Conservation (phyloP, 2,797 vertebrate species). For the Cyprinodon diabolis region DNA sequence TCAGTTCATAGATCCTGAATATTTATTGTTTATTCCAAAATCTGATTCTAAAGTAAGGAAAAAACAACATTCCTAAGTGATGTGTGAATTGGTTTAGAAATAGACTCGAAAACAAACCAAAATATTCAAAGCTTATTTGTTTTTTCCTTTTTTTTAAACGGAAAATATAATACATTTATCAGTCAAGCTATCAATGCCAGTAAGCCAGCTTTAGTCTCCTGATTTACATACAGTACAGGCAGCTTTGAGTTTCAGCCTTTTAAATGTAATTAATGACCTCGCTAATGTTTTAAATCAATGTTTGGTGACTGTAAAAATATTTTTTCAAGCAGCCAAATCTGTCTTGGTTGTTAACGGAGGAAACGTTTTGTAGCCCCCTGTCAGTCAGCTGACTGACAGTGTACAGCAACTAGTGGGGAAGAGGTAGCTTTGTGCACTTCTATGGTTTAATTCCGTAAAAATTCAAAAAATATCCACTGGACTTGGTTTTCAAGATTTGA, state of each 20-base stretch:
- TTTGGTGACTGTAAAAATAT: neutral
- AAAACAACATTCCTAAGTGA: neutral
- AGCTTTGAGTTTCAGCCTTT: neutral
- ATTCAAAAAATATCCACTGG: too few relatives aligned
- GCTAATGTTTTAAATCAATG: neutral
- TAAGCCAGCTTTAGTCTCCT: too few relatives aligned
- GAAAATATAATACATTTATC: too few relatives aligned
- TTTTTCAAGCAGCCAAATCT: neutral
- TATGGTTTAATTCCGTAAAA: neutral
- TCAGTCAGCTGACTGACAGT: too few relatives aligned
- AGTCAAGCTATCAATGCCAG: too few relatives aligned
- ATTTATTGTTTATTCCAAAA: constrained; percentile 13
- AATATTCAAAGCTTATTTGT: neutral
- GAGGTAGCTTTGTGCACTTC: neutral
- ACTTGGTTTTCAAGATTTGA: too few relatives aligned
- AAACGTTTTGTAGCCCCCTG: neutral
- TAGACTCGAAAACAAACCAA: neutral
- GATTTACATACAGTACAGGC: too few relatives aligned
- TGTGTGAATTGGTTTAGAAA: neutral
- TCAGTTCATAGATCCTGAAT: neutral
- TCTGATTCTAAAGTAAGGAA: neutral
- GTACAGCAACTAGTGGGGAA: too few relatives aligned
- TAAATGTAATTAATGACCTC: neutral
- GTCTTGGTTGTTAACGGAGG: neutral
- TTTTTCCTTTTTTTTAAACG: neutral